These are phyloP conservation scores for Catharus bicknelli DNA, from an alignment of 2,113 vertebrate species.

Conservation along the genomic window DNA sequence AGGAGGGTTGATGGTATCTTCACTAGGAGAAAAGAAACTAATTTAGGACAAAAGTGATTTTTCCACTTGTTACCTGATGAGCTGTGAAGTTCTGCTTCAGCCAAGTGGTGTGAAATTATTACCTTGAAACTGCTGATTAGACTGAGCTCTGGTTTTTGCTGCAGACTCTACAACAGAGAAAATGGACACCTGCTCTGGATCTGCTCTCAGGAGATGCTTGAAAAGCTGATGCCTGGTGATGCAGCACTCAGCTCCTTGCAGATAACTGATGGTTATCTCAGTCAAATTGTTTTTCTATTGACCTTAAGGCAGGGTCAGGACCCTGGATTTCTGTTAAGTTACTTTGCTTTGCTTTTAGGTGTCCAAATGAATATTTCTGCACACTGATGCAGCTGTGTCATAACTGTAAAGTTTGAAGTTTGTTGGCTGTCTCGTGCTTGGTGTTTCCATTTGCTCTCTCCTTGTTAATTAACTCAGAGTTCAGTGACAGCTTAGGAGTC, in stretches of 20 bases:
- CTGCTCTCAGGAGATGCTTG: background rate
- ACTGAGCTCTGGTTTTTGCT: background rate
- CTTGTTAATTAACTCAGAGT: constrained; percentile 8
- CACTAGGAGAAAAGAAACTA: background rate
- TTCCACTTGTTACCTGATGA: constrained; percentile 2
- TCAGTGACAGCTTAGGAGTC: background rate
- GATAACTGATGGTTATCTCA: background rate
- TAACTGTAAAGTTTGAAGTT: background rate
- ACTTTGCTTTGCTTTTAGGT: background rate
- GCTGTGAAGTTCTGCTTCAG: background rate
- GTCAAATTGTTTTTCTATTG: background rate
- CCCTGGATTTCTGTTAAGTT: background rate
- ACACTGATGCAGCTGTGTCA: background rate
- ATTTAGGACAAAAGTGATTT: background rate
- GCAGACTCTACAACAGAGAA: background rate
- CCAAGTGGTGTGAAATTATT: background rate
- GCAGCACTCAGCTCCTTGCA: background rate
- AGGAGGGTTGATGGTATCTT: background rate
- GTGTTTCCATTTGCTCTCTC: background rate
- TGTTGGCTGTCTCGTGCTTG: background rate
- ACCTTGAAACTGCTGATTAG: background rate
- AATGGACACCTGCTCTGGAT: background rate
- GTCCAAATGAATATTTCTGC: background rate
- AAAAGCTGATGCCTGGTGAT: background rate
- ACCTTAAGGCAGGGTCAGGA: background rate